These are phyloP conservation scores for Siniperca knerii DNA, from an alignment of 2,113 vertebrate genomes.

Conservation along the genomic window DNA sequence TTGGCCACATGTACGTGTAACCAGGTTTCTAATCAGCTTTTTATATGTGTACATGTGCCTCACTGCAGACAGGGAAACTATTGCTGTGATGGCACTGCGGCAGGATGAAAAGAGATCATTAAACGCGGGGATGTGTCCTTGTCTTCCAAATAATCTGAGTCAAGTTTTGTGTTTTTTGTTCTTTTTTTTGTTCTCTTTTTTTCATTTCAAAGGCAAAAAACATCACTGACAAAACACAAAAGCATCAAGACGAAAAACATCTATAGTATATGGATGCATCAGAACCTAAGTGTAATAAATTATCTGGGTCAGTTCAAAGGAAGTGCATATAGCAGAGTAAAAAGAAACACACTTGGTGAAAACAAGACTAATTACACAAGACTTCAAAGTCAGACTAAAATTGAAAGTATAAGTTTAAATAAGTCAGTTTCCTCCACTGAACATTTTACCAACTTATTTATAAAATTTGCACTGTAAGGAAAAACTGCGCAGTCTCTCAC, in stretches of 20 bases:
- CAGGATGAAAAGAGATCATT: conserved; percentile 4
- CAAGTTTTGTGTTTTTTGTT: background rate
- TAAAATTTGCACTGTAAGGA: background rate
- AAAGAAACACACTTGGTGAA: no score
- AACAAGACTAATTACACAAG: no score
- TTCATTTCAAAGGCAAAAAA: background rate
- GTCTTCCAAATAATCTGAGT: background rate
- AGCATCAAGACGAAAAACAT: background rate
- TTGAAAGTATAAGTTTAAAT: background rate
- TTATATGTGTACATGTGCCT: background rate
- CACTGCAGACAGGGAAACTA: background rate
- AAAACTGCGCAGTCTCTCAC: background rate
- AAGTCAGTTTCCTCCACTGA: background rate
- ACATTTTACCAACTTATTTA: background rate
- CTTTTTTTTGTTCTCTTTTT: background rate
- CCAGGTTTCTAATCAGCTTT: conserved; percentile 21
- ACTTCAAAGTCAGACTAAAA: background rate
- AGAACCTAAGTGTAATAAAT: background rate
- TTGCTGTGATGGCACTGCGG: background rate
- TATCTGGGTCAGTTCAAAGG: background rate
- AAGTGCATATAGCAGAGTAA: background rate
- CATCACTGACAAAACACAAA: background rate
- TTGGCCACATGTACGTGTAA: background rate
- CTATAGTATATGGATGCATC: no score
- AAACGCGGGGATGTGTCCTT: background rate